These are phyloP conservation scores for Heterotis niloticus DNA, from an alignment of 2,113 vertebrate genomes.

Conservation along the genomic window DNA sequence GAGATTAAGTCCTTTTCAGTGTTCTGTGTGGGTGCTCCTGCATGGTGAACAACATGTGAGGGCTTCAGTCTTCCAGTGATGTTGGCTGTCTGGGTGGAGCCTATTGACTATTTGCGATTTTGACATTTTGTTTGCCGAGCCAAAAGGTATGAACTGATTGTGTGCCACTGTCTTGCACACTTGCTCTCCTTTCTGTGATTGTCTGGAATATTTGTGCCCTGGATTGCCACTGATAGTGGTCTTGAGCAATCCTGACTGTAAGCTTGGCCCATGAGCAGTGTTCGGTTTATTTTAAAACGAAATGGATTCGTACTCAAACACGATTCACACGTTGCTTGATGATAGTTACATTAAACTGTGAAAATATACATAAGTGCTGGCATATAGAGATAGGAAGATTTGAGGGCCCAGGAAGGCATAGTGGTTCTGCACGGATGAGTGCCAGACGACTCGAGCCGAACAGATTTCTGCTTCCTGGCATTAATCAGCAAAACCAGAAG, in stretches of 20 bases:
- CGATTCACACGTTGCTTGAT: neutral
- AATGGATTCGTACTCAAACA: neutral
- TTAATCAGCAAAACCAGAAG: neutral
- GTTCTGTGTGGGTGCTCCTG: no score
- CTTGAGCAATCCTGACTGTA: neutral
- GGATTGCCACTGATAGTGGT: no score
- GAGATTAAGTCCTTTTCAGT: no score
- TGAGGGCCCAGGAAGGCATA: neutral
- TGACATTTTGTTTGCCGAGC: conserved; percentile 37
- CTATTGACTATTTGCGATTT: no score
- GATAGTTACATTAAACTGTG: neutral
- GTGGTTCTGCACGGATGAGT: neutral
- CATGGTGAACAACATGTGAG: no score
- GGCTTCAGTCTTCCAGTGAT: neutral
- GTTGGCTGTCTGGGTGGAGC: neutral
- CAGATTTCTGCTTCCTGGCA: neutral
- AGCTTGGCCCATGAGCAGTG: neutral
- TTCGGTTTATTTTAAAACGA: neutral
- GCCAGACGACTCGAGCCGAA: neutral
- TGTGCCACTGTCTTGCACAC: conserved; percentile 26
- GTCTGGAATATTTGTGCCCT: neutral
- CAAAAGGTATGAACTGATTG: conserved; percentile 32
- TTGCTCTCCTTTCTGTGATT: neutral
- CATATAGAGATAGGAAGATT: neutral
- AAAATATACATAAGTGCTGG: neutral